These are phyloP conservation scores for Aphodius granarius DNA, from an alignment of 2,888 invertebrate genomes.

Conservation along the genomic window DNA sequence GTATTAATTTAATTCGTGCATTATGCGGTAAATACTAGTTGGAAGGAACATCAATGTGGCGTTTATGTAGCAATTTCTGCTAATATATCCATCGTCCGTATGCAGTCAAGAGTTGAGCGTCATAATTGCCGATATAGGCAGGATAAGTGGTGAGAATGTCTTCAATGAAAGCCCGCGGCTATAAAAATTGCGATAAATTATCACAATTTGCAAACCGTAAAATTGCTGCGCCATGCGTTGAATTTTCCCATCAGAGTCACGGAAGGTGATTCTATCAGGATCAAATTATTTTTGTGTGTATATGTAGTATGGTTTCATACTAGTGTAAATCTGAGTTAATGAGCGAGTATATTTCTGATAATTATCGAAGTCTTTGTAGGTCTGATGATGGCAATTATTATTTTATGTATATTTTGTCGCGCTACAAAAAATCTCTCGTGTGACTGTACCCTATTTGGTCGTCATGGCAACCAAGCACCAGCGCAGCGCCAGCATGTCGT, in stretches of 20 bases:
- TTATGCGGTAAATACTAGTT: background rate
- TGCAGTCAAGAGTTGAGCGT: background rate
- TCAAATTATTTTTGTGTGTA: background rate
- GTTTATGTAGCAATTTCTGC: background rate
- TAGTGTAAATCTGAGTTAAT: too few species aligned
- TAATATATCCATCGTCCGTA: background rate
- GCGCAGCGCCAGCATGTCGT: too few species aligned
- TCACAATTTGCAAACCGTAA: background rate
- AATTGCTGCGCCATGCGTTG: background rate
- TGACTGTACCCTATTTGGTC: too few species aligned
- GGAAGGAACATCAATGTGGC: background rate
- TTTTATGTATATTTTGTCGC: too few species aligned
- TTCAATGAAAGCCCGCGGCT: background rate
- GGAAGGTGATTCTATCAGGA: background rate
- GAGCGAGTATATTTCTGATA: too few species aligned
- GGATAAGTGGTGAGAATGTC: background rate
- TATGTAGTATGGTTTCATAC: too few species aligned
- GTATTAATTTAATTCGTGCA: background rate
- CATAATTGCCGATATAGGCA: background rate
- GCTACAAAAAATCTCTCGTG: too few species aligned
- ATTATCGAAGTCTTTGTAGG: too few species aligned
- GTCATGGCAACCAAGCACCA: too few species aligned
- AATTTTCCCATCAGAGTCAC: background rate
- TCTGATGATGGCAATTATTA: too few species aligned
- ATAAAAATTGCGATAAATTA: background rate